Conservation (phyloP, 2,113 vertebrate species). For the Nannospalax galili region DNA sequence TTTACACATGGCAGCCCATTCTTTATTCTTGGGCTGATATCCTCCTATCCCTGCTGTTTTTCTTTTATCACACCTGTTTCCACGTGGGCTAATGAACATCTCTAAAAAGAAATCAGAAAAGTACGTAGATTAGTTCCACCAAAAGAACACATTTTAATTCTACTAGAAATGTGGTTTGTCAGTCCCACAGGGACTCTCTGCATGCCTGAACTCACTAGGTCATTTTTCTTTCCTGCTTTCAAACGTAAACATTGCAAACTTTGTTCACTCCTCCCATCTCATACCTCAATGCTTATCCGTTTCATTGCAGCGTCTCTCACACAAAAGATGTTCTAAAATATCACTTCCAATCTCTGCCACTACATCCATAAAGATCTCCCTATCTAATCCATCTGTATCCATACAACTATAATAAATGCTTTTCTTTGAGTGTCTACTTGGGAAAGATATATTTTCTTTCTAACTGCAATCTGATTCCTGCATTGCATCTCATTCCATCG, state of each 20-base stretch:
- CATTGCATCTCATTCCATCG: not conserved
- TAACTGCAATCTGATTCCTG: not conserved
- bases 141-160: not conserved
- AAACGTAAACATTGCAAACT: not conserved
- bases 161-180: not conserved
- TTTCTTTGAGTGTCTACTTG: not conserved
- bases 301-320: not conserved
- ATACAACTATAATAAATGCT: not conserved
- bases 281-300: not conserved
- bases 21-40: not conserved
- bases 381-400: not conserved
- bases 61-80: constrained; percentile 26
- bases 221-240: not conserved
- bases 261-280: not conserved
- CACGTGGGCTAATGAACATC: constrained; percentile 10
- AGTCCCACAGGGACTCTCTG: not conserved
- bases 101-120: not conserved
- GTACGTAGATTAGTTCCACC: not conserved
- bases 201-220: not conserved
- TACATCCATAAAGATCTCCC: not conserved
- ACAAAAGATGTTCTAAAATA: not conserved
- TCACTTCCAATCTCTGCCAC: not conserved
- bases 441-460: not conserved
- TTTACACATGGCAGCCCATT: not conserved
- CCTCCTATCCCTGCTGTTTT: constrained; percentile 22